phyloP scores from a whole-genome alignment of 2,113 vertebrate species.

The Nibea coibor region DNA sequence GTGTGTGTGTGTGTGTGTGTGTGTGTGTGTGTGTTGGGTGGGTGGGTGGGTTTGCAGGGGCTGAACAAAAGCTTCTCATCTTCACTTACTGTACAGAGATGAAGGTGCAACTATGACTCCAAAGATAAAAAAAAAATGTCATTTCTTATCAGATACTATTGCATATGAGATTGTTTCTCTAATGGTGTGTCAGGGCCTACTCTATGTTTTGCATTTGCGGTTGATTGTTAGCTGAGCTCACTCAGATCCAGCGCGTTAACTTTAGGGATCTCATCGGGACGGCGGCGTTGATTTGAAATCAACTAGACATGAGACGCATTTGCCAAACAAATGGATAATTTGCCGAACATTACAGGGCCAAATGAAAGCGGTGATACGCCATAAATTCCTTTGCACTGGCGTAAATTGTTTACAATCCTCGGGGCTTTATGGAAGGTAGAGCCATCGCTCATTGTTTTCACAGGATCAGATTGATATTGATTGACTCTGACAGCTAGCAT shows the following conservation, averaged over 20 bases:
- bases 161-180: conserved; percentile 54
- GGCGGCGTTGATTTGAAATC: conserved; percentile 52
- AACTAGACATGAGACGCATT: conserved; percentile 65
- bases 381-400: conserved; percentile 42
- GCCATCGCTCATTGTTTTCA: conserved; percentile 65
- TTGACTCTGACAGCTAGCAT: conserved; percentile 71
- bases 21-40: conserved; percentile 18
- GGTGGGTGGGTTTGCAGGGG: conserved; percentile 24
- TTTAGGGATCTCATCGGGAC: conserved; percentile 16
- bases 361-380: conserved; percentile 53
- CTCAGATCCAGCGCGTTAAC: conserved; percentile 11
- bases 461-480: conserved; percentile 73
- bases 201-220: conserved; percentile 28
- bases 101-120: conserved; percentile 55
- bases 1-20: conserved; percentile 29
- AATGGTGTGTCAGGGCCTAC: conserved; percentile 28
- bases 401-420: conserved; percentile 67
- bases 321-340: conserved; percentile 71
- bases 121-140: conserved; percentile 45
- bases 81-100: conserved; percentile 57
- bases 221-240: conserved; percentile 32
- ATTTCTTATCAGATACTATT: conserved; percentile 54
- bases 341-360: conserved; percentile 46
- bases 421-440: conserved; percentile 51
- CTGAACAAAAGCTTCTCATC: conserved; percentile 70